Evolutionary conservation across 2,797 vertebrate species (phyloP).

Genomic region (Lagorchestes hirsutus): DNA sequence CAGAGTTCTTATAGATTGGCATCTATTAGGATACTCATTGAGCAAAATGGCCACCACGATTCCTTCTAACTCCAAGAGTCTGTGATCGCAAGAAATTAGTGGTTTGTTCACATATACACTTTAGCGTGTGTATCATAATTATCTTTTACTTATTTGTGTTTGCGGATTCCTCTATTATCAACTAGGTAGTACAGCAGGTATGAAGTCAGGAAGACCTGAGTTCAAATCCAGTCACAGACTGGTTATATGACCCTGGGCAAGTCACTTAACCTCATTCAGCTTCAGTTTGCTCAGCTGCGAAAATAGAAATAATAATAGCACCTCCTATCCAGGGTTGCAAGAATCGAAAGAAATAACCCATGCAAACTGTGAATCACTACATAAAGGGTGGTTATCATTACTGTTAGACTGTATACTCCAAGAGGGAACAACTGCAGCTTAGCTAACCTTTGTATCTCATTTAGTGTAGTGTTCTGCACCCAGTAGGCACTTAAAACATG

Average conservation of each 20-base stretch:
- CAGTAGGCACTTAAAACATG: neutral
- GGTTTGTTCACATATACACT: neutral
- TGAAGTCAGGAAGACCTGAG: neutral
- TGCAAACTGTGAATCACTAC: neutral
- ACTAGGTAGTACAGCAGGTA: neutral
- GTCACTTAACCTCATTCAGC: neutral
- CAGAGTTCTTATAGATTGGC: neutral
- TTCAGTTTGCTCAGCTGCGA: neutral
- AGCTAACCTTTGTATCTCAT: neutral
- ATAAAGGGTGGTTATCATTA: neutral
- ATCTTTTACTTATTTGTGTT: neutral
- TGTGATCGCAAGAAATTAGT: neutral
- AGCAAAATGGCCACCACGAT: neutral
- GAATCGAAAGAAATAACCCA: neutral
- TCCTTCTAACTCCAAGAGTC: neutral
- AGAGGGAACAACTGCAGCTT: neutral
- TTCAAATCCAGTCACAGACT: neutral
- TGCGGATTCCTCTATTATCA: neutral
- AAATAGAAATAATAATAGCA: neutral
- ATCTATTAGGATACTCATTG: neutral
- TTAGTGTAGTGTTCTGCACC: neutral
- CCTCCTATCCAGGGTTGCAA: neutral
- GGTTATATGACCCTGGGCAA: neutral
- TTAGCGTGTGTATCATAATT: neutral
- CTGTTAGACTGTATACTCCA: neutral